Percentiles rank a stretch among this genome's conserved stretches.
Conservation (phyloP, 1,140 invertebrate genomes). For the Andricus grossulariae region DNA sequence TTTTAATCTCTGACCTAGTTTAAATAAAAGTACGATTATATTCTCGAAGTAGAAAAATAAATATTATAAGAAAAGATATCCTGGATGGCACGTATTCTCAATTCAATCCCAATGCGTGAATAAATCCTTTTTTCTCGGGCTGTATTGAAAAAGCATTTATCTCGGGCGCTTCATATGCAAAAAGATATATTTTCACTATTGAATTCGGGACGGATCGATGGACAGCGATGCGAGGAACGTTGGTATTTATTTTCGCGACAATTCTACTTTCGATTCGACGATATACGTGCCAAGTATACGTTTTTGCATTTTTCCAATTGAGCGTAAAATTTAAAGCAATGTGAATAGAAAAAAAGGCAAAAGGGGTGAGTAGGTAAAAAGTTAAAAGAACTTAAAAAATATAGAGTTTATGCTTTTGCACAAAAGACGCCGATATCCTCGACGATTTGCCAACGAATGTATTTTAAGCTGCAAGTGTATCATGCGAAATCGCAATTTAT, state of each 20-base stretch:
- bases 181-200: conserved; percentile 25
- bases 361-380: conserved; percentile 10
- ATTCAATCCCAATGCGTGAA: background rate
- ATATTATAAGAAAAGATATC: conserved; percentile 1
- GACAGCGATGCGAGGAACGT: conserved; percentile 9
- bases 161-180: background rate
- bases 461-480: conserved; percentile 2
- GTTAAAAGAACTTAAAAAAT: conserved; percentile 14
- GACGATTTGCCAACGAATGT: conserved; percentile 36
- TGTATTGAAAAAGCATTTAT: conserved; percentile 21
- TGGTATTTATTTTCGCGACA: conserved; percentile 29
- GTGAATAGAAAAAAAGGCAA: conserved; percentile 19
- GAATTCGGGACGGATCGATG: conserved; percentile 19
- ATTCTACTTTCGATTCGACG: conserved; percentile 19
- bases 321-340: conserved; percentile 32
- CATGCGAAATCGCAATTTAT: conserved; percentile 41
- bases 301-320: conserved; percentile 28
- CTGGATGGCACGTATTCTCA: background rate
- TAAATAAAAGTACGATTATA: too few relatives aligned
- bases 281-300: conserved; percentile 17
- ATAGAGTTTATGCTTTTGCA: conserved; percentile 18
- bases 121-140: conserved; percentile 6
- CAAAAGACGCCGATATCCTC: conserved; percentile 23
- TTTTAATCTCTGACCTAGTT: too few relatives aligned
- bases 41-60: too few relatives aligned